These are phyloP conservation scores for Achatina immaculata DNA, from an alignment of 1,140 invertebrate genomes.

Conservation along the genomic window DNA sequence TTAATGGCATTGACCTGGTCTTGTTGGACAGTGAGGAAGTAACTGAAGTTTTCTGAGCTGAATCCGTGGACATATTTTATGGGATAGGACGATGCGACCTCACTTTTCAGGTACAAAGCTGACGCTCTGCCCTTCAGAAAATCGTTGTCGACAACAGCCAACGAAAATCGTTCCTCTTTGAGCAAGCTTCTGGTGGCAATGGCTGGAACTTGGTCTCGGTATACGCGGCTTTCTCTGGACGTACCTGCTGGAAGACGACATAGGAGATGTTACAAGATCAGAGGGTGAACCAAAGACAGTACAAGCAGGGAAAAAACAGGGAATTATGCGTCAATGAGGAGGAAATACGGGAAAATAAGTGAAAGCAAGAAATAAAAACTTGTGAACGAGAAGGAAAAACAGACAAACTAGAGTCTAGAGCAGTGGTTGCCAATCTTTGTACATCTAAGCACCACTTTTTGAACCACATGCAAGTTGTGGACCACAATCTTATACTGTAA, in stretches of 20 bases:
- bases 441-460: no score
- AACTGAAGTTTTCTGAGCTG: slow-evolving; percentile 93
- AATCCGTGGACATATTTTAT: slow-evolving; percentile 97
- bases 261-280: neutral
- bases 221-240: slow-evolving; percentile 30
- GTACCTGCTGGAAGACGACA: slow-evolving; percentile 30
- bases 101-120: slow-evolving; percentile 51
- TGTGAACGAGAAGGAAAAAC: no score
- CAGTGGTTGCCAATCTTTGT: no score
- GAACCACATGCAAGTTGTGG: no score
- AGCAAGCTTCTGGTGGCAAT: slow-evolving; percentile 53
- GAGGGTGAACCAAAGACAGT: no score
- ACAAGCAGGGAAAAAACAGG: no score
- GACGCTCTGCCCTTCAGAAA: slow-evolving; percentile 49
- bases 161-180: slow-evolving; percentile 44
- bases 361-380: no score
- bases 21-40: slow-evolving; percentile 95
- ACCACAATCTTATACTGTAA: no score
- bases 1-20: slow-evolving; percentile 79
- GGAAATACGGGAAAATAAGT: no score
- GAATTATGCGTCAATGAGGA: no score
- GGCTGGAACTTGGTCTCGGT: slow-evolving; percentile 49
- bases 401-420: no score
- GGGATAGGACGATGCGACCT: slow-evolving; percentile 48
- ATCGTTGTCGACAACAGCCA: slow-evolving; percentile 44